Evolutionary conservation across 2,888 invertebrate species (phyloP).

Genomic region (Nymphalis c-album): DNA sequence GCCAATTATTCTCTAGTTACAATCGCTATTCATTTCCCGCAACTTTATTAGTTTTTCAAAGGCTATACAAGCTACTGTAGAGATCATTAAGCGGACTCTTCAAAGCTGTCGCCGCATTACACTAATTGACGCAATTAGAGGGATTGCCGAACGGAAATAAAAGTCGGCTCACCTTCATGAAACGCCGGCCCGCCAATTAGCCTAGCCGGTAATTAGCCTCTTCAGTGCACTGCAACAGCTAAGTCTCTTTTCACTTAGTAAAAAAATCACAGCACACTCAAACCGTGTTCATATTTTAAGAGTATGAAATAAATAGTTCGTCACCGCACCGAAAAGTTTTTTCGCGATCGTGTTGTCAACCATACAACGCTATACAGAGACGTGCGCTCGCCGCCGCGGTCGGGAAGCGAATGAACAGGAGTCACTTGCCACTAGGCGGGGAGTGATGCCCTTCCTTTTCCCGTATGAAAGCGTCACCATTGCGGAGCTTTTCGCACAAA

Average conservation of each 20-base stretch:
- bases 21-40: constrained; percentile 36
- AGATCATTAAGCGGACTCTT: constrained; percentile 77
- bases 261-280: constrained; percentile 65
- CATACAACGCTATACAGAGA: constrained; percentile 42
- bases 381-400: constrained; percentile 60
- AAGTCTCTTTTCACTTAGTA: constrained; percentile 63
- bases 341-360: constrained; percentile 64
- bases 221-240: constrained; percentile 61
- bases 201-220: constrained; percentile 77
- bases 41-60: constrained; percentile 62
- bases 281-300: constrained; percentile 60
- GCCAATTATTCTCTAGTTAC: constrained; percentile 25
- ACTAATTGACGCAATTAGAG: constrained; percentile 81
- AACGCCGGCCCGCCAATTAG: constrained; percentile 80
- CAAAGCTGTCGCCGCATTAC: constrained; percentile 80
- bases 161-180: constrained; percentile 81
- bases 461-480: constrained; percentile 64
- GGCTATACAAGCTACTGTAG: constrained; percentile 52
- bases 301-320: constrained; percentile 43
- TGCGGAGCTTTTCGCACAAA: constrained; percentile 69
- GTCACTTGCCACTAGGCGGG: constrained; percentile 62
- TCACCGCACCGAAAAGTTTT: constrained; percentile 76
- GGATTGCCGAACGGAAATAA: constrained; percentile 81
- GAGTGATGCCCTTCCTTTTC: constrained; percentile 70
- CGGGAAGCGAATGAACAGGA: constrained; percentile 68